phyloP scores from a whole-genome alignment of 2,113 vertebrate genomes.

The Centropristis striata region DNA sequence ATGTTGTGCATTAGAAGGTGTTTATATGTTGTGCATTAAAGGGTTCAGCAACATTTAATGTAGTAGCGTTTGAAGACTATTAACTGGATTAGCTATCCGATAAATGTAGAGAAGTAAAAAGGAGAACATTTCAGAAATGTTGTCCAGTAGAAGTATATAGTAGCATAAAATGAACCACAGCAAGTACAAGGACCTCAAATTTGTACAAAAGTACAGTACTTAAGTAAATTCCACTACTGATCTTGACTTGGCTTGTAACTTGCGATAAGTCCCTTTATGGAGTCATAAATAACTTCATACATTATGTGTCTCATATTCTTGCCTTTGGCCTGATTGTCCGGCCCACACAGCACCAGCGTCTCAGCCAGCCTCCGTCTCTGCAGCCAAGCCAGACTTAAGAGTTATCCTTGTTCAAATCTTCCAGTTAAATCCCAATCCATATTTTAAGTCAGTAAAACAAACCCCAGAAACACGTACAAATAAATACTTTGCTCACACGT shows the following conservation, averaged over 20 bases:
- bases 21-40: no score
- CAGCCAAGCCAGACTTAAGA: constrained; percentile 35
- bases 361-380: constrained; percentile 13
- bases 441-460: constrained; percentile 63
- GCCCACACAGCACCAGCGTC: constrained; percentile 20
- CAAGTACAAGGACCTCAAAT: background rate
- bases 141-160: background rate
- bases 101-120: background rate
- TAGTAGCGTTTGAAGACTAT: no score
- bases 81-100: background rate
- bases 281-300: background rate
- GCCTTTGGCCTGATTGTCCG: constrained; percentile 34
- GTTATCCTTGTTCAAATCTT: constrained; percentile 45
- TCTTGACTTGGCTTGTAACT: constrained; percentile 4
- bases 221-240: background rate
- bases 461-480: constrained; percentile 54
- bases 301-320: background rate
- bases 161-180: background rate
- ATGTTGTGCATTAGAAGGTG: no score
- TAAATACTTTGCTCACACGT: constrained; percentile 57
- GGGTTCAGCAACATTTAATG: no score
- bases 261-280: background rate
- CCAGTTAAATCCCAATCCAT: constrained; percentile 39
- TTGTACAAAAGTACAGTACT: background rate
- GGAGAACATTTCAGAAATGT: no score